A percentile compares a stretch with the other conserved stretches of the same genome.
Evolutionary conservation across 2,113 vertebrate species (phyloP).

Genomic region (Salvator merianae): DNA sequence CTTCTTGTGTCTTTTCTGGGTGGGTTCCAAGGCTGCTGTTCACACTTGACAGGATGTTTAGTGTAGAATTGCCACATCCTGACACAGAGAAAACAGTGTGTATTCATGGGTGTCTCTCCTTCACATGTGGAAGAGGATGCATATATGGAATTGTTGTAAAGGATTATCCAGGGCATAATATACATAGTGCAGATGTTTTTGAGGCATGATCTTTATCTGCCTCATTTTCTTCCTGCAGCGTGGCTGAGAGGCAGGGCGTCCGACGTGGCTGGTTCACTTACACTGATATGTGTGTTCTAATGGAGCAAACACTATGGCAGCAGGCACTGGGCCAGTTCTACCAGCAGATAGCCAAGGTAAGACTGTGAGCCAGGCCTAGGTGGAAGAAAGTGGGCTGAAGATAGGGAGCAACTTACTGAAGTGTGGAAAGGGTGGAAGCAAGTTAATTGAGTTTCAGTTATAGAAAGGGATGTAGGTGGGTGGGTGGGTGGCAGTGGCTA

Average conservation of each 20-base stretch:
- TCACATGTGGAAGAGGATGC: not conserved
- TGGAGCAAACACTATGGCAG: conserved; percentile 90
- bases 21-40: not conserved
- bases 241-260: conserved; percentile 89
- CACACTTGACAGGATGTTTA: not conserved
- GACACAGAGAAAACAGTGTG: not conserved
- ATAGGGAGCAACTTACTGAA: not conserved
- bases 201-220: not conserved
- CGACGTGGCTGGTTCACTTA: conserved; percentile 97
- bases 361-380: not conserved
- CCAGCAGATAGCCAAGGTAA: conserved; percentile 90
- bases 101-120: not conserved
- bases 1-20: not conserved
- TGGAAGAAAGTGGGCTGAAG: rapidly evolving
- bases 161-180: not conserved
- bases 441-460: not conserved
- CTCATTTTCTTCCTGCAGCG: conserved; percentile 66
- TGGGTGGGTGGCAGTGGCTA: not conserved
- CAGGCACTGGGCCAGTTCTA: conserved; percentile 84
- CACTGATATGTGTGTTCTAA: conserved; percentile 92
- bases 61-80: not conserved
- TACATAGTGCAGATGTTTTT: not conserved
- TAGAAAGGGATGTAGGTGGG: no score
- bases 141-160: not conserved
- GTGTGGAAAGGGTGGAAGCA: not conserved